These are phyloP conservation scores for Pteropus rufus DNA, from an alignment of 2,797 vertebrate genomes.

Conservation along the genomic window DNA sequence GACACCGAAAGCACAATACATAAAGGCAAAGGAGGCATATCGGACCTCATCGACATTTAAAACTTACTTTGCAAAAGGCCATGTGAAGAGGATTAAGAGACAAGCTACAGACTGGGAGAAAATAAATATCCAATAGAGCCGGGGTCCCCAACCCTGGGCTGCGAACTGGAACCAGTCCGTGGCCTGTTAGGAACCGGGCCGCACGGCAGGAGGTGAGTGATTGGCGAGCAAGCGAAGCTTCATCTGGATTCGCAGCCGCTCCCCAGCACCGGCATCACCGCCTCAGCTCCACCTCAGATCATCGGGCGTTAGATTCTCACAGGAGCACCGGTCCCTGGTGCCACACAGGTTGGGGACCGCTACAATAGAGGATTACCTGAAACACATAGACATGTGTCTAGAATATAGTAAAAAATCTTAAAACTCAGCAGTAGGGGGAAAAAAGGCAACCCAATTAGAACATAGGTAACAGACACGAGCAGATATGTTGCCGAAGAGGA, in stretches of 20 bases:
- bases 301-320: too few species aligned
- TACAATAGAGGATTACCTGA: background rate
- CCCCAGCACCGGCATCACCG: too few species aligned
- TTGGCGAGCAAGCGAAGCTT: too few species aligned
- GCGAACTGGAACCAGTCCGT: too few species aligned
- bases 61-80: background rate
- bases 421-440: background rate
- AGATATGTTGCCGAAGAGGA: background rate
- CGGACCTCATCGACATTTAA: background rate
- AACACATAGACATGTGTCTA: background rate
- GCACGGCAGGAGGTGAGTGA: too few species aligned
- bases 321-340: too few species aligned
- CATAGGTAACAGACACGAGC: background rate
- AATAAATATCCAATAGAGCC: background rate
- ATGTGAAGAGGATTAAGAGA: background rate
- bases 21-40: background rate
- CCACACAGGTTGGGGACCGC: too few species aligned
- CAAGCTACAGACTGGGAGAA: background rate
- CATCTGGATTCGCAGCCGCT: too few species aligned
- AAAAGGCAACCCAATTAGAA: background rate
- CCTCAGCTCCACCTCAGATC: too few species aligned
- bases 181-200: too few species aligned
- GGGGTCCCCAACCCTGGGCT: too few species aligned
- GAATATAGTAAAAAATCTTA: background rate
- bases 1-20: background rate